A percentile compares a stretch with the other conserved stretches of the same genome.
Evolutionary conservation across 2,888 invertebrate species (phyloP).

Genomic region (Argyresthia albistria): DNA sequence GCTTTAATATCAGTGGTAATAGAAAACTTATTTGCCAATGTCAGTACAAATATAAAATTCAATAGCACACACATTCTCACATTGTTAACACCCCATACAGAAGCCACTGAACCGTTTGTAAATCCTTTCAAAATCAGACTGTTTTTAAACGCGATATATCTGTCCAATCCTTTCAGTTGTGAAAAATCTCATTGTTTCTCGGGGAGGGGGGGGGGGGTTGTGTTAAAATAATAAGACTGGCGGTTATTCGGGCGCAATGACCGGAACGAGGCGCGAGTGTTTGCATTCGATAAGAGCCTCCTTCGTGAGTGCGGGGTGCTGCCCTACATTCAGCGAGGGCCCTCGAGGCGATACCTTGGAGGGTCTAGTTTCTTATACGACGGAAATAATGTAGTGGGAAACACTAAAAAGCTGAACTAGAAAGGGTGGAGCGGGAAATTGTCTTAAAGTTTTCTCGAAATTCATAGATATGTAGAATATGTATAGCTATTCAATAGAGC

Average conservation of each 20-base stretch:
- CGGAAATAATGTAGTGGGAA: neutral
- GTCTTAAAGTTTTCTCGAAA: no score
- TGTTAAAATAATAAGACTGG: constrained; percentile 13
- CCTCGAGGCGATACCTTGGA: neutral
- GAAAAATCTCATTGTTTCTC: constrained; percentile 3
- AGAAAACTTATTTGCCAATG: no score
- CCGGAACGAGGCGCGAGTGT: constrained; percentile 60
- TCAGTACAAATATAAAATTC: no score
- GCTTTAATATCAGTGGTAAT: no score
- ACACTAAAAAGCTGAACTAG: neutral
- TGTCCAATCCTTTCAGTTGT: neutral
- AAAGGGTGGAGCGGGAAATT: neutral
- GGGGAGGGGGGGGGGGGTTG: constrained; percentile 1
- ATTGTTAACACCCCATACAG: no score
- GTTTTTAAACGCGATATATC: neutral
- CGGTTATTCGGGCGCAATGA: constrained; percentile 46
- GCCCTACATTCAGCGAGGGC: neutral
- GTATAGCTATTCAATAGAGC: no score
- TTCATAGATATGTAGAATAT: no score
- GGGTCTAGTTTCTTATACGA: neutral
- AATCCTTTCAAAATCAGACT: neutral
- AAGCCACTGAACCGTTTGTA: neutral
- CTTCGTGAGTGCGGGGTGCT: no score
- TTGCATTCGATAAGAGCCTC: constrained; percentile 57
- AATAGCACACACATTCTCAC: no score